These are phyloP conservation scores for Xestobium rufovillosum DNA, from an alignment of 2,888 invertebrate species.

Conservation along the genomic window DNA sequence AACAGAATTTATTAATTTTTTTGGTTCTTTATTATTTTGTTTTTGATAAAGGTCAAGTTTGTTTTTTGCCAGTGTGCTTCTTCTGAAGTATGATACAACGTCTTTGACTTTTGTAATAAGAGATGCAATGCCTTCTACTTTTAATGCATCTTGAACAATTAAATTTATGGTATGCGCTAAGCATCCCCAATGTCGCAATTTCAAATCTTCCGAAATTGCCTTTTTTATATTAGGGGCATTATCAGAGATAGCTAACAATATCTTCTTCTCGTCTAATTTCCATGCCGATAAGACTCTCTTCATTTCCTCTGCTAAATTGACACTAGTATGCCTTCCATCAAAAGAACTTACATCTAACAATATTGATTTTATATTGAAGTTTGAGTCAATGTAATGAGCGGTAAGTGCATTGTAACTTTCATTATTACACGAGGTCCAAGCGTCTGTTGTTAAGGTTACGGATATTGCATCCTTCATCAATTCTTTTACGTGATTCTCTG, in stretches of 20 bases:
- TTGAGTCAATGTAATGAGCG: slow-evolving; percentile 24
- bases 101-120: not conserved
- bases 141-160: slow-evolving; percentile 17
- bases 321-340: slow-evolving; percentile 23
- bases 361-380: slow-evolving; percentile 25
- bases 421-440: slow-evolving; percentile 29
- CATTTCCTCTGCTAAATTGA: slow-evolving; percentile 25
- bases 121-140: not conserved
- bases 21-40: slow-evolving; percentile 12
- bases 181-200: slow-evolving; percentile 23
- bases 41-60: slow-evolving; percentile 12
- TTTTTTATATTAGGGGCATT: slow-evolving; percentile 26
- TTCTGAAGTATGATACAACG: slow-evolving; percentile 22
- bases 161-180: slow-evolving; percentile 26
- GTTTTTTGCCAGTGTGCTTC: slow-evolving; percentile 13
- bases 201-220: slow-evolving; percentile 17
- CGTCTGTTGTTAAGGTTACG: slow-evolving; percentile 28
- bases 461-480: slow-evolving; percentile 13
- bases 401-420: slow-evolving; percentile 28
- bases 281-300: slow-evolving; percentile 20
- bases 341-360: slow-evolving; percentile 24
- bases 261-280: slow-evolving; percentile 23
- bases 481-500: not conserved
- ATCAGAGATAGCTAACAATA: slow-evolving; percentile 24
- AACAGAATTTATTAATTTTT: slow-evolving; percentile 13